phyloP scores from a whole-genome alignment of 2,113 vertebrate species.

The Onychostruthus taczanowskii region DNA sequence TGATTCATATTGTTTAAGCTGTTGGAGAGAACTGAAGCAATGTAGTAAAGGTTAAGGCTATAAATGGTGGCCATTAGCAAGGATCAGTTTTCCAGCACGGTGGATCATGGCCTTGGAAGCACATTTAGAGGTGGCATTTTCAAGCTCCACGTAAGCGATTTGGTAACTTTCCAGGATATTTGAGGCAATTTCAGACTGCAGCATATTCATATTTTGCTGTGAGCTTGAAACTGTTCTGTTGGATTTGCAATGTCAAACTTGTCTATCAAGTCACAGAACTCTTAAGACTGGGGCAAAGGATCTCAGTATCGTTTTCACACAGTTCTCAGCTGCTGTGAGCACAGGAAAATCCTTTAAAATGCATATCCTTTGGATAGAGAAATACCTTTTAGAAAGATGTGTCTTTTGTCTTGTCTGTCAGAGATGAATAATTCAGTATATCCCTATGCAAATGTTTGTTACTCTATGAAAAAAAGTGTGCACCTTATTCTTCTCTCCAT shows the following conservation, averaged over 20 bases:
- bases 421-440: neutral
- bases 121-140: neutral
- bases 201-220: neutral
- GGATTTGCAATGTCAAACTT: neutral
- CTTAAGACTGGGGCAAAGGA: neutral
- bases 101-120: conserved; percentile 6
- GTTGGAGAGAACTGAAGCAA: neutral
- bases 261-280: neutral
- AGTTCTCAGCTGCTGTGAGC: neutral
- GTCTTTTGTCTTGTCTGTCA: conserved; percentile 18
- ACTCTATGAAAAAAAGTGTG: neutral
- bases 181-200: neutral
- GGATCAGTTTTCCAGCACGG: neutral
- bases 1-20: neutral
- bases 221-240: neutral
- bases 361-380: neutral
- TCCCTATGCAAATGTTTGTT: conserved; percentile 14
- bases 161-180: conserved; percentile 10
- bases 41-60: neutral
- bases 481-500: neutral
- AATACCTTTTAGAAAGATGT: neutral
- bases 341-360: neutral
- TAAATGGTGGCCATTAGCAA: neutral
- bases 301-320: neutral
- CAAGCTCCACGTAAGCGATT: neutral